A percentile compares a stretch with the other conserved stretches of the same genome.
Conservation (phyloP, 2,113 vertebrate species). For the Bubo bubo region DNA sequence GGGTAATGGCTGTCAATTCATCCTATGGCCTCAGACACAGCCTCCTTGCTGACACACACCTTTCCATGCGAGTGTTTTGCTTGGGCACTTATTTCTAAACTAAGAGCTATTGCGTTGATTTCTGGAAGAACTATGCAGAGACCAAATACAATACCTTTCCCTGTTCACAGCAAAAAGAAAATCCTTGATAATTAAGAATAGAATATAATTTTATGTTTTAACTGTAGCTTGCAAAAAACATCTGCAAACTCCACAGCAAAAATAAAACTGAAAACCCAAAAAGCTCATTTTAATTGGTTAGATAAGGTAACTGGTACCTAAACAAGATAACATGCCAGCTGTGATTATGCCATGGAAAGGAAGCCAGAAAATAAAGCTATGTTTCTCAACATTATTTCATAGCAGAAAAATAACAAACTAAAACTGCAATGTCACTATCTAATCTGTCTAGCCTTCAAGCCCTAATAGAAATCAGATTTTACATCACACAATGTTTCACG, state of each 20-base stretch:
- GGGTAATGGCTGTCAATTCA: neutral
- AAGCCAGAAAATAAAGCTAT: neutral
- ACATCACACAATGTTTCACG: neutral
- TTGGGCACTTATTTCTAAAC: neutral
- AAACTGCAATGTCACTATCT: neutral
- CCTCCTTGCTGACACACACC: neutral
- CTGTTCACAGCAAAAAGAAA: neutral
- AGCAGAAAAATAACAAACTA: neutral
- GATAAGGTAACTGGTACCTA: neutral
- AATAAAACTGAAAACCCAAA: neutral
- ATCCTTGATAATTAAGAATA: neutral
- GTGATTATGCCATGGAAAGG: neutral
- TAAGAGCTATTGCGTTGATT: neutral
- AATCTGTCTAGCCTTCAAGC: neutral
- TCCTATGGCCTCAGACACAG: neutral
- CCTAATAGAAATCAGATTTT: neutral
- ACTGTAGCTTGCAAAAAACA: neutral
- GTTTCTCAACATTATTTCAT: neutral
- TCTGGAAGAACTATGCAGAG: neutral
- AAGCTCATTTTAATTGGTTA: neutral
- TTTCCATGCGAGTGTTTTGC: neutral
- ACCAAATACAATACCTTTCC: neutral
- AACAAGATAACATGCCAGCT: neutral
- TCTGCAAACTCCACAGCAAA: accelerated
- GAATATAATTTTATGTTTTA: neutral